Evolutionary conservation across 2,888 invertebrate genomes (phyloP).

Genomic region (Apotomis betuletana): DNA sequence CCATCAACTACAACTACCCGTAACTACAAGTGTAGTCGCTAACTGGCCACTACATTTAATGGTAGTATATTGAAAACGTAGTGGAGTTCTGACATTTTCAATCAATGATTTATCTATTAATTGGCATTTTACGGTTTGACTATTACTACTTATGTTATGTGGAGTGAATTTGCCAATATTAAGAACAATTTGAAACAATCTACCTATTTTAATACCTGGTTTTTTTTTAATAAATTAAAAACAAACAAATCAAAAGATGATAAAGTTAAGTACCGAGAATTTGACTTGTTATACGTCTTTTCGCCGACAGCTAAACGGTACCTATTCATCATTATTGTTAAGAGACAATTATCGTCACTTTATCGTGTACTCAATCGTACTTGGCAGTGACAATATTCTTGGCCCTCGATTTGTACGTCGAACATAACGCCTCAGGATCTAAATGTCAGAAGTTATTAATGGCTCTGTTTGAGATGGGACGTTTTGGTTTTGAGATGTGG

Average conservation of each 20-base stretch:
- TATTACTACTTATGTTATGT: too few species aligned
- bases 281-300: constrained; percentile 13
- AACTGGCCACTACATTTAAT: too few species aligned
- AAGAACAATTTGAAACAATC: too few species aligned
- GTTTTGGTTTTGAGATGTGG: constrained; percentile 18
- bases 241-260: not conserved
- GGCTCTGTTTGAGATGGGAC: constrained; percentile 16
- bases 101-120: too few species aligned
- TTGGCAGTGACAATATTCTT: constrained; percentile 60
- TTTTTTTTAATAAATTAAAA: not conserved
- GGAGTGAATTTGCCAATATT: too few species aligned
- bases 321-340: constrained; percentile 14
- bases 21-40: too few species aligned
- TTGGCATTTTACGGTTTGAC: too few species aligned
- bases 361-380: constrained; percentile 39
- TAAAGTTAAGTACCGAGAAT: not conserved
- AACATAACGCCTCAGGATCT: constrained; percentile 50
- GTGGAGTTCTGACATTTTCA: too few species aligned
- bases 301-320: not conserved
- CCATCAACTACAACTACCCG: too few species aligned
- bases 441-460: constrained; percentile 11
- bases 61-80: too few species aligned
- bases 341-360: constrained; percentile 30
- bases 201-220: too few species aligned
- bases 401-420: constrained; percentile 70